Base-by-base conservation (phyloP, 1,140 invertebrate species). In the Macrocentrus cingulum region DNA sequence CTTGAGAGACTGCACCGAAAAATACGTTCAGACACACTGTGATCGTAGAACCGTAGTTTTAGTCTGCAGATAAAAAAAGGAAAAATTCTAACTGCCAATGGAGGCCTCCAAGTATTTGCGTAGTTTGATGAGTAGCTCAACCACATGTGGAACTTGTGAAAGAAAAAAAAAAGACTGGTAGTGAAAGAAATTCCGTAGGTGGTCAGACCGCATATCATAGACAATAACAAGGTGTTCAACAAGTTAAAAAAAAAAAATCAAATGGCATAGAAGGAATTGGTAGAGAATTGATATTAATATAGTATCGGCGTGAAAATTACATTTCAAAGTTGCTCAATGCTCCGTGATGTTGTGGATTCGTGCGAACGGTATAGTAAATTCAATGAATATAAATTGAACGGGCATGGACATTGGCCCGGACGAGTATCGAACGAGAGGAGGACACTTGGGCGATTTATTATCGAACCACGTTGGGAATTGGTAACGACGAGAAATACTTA, bases 111-210 rank as follows among this genome's bases (percentile, higher is more conserved):
- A 41, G 61, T 62, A 60, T 3, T 39, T 39, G 8, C 36, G 7
- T 15, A 39, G 66, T n/a, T n/a, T n/a, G n/a, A n/a, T n/a, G n/a
- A n/a, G n/a, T n/a, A n/a, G n/a, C n/a, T n/a, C n/a, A n/a, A n/a
- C n/a, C n/a, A n/a, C n/a, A n/a, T n/a, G n/a, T n/a, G n/a, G n/a
- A n/a, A 69, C 53, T 36, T 23, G 66, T 68, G 49, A 23, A 53
- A 56, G 44, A 53, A 42, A 60, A 63, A 60, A 67, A 64, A 70
- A 77, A 77, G 75, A 80, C 74, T 80, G 75, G 75, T 77, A 76
- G 74, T 68, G 58, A 63, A 66, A n/a, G n/a, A 29, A 51, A 36
- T 52, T 68, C 68, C 36, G 49, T 76, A 76, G 68, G 37, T 55
- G 63, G 58, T 64, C 75, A 74, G 67, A 54, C 18, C 23, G 23